Base-by-base conservation (phyloP, 2,888 invertebrate genomes). In the Hemicrepidius hirtus region DNA sequence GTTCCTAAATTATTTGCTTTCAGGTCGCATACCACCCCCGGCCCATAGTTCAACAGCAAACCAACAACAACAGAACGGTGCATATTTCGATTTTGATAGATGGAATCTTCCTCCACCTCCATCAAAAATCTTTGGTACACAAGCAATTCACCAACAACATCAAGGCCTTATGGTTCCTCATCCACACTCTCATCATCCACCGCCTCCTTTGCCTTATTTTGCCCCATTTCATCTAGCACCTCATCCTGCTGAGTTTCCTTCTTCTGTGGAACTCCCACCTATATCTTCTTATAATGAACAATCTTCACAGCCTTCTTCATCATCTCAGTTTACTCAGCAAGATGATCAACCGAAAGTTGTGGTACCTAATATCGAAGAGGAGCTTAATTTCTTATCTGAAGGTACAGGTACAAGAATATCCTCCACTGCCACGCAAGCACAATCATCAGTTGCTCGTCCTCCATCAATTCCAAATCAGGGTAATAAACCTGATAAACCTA, bases 291-390 rank as follows among this genome's bases (percentile, higher is more conserved):
- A 89, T 86, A 88, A 88, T 81, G 90, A 91, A 57, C 80, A 77
- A 41, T 50, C 70, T 49, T 68, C 76, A 13, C 78, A 76, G 67
- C 68, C 71, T n/a, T 59, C 74, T 21, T 70, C 74, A 24, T 59
- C 74, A 18, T 53, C 73, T 16, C 82, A 80, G 44, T 80, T 74
- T 32, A 79, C 78, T 21, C 83, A 78, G 73, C 86, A 80, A 84
- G 90, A 86, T 78, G 91, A 91, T 82, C 92, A 92, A 87, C 93
- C 93, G 79, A 95, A 95, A 89, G 95, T 95, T 81, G 94, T 95
- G 82, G 95, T 95, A 83, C 95, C 95, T 81, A 94, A 95, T 88
- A 95, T 95, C 85, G 95, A 95, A 87, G 95, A 95, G 88, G 95
- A 95, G 88, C 89, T 95, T 83, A 93, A 93, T 86, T 95, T 94